Evolutionary conservation across 2,113 vertebrate species (phyloP), one percentile per base, ranked within the genome.

Genomic region (Rallus limicola): DNA sequence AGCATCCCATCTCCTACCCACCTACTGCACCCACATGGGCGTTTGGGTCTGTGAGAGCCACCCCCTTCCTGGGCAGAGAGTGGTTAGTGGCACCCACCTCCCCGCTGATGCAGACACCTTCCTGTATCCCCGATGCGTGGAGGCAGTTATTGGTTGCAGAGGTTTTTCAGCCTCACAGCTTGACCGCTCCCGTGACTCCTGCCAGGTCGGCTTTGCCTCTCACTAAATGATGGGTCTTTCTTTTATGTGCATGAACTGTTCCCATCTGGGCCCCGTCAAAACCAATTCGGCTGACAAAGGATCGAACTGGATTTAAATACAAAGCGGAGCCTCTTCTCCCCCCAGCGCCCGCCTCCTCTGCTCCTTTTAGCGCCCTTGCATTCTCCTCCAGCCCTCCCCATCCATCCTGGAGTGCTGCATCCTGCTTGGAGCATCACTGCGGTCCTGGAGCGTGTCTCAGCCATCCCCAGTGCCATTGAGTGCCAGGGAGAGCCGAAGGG

Each of bases 201-300:
- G 91, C 91, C 93, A 76, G 82, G 19, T 92, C 7, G 0, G 59
- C 60, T 97, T 92, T 95, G 88, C 75, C 89, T 93, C 68, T 87
- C 3, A 2, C 67, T 84, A 13, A 71, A 34, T 84, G 93, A 92
- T 68, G 82, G 50, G 48, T 68, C 85, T 79, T 90, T 33, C 68
- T 78, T 92, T 68, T 44, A 6, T 42, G 55, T 82, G 85, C 60
- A 9, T 67, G 69, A 78, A 38, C 83, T 64, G 92, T 10, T 97
- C 86, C 93, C 95, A 91, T 92, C 93, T 95, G 96, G 75, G 77
- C 50, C 52, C 77, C 0, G 8, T 95, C 95, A 95, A 78, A 95
- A 92, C 34, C 63, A 65, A 90, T 92, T 93, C 21, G 6, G 59
- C 68, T 23, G 72, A 76, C 60, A 67, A 86, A 86, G 69, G 91